Evolutionary conservation across 1,140 invertebrate genomes (phyloP).

Genomic region (Psix sp.): DNA sequence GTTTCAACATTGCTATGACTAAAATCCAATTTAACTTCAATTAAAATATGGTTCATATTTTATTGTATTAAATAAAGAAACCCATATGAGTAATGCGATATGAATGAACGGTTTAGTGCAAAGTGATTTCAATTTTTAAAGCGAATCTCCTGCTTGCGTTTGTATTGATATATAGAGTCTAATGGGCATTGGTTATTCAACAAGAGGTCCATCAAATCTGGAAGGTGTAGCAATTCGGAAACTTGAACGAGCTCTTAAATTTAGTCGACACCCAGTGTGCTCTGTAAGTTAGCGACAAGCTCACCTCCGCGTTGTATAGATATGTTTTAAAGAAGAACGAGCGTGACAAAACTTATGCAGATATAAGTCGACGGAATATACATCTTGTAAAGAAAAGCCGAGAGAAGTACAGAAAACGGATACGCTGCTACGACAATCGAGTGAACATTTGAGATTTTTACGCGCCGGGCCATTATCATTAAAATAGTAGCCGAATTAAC

Average conservation of each 20-base stretch:
- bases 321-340: conserved; percentile 30
- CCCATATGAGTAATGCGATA: conserved; percentile 34
- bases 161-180: conserved; percentile 22
- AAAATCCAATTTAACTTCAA: too few relatives aligned
- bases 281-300: background rate
- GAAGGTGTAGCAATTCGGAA: conserved; percentile 50
- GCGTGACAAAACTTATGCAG: conserved; percentile 6
- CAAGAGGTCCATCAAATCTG: conserved; percentile 45
- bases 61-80: conserved; percentile 37
- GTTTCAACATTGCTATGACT: too few relatives aligned
- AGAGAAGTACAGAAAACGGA: conserved; percentile 12
- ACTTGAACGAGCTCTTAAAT: conserved; percentile 66
- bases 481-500: too few relatives aligned
- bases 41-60: too few relatives aligned
- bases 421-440: conserved; percentile 22
- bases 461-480: too few relatives aligned
- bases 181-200: conserved; percentile 54
- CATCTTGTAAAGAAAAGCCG: conserved; percentile 18
- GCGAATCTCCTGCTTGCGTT: conserved; percentile 14
- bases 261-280: conserved; percentile 41
- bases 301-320: conserved; percentile 11
- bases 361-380: conserved; percentile 17
- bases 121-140: conserved; percentile 45
- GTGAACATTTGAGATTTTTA: conserved; percentile 10
- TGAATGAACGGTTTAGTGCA: conserved; percentile 41